phyloP scores from a whole-genome alignment of 53 echinoderm and acorn worm species.

The Hippasteria phrygiana region DNA sequence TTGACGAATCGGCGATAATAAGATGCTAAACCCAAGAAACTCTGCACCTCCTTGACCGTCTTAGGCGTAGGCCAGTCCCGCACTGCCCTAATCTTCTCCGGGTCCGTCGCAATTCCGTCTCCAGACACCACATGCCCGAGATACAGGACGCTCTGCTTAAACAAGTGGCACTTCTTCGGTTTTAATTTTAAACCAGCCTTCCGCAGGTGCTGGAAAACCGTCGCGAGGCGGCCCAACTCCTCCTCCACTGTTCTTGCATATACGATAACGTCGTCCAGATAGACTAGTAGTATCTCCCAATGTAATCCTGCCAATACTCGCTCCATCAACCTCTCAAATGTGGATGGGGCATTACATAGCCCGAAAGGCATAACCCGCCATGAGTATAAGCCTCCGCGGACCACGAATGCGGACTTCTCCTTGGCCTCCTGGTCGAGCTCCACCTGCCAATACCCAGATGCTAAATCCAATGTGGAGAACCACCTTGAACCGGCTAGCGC shows the following conservation, averaged over 20 bases:
- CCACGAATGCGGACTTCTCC: slow-evolving; percentile 38
- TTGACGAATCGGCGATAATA: no score
- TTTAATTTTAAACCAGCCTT: background rate
- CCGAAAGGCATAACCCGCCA: slow-evolving; percentile 62
- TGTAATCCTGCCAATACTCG: no score
- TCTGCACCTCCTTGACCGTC: slow-evolving; percentile 1
- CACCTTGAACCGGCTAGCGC: slow-evolving; percentile 19
- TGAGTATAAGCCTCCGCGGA: background rate
- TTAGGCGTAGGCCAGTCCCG: slow-evolving; percentile 3
- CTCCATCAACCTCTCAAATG: slow-evolving; percentile 60
- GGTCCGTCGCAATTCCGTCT: slow-evolving; percentile 29
- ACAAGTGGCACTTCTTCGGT: slow-evolving; percentile 20
- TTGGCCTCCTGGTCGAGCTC: slow-evolving; percentile 39
- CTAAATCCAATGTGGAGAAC: slow-evolving; percentile 61
- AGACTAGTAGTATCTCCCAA: slow-evolving; percentile 45
- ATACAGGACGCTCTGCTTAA: background rate
- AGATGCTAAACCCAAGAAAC: background rate
- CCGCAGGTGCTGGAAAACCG: background rate
- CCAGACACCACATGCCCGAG: slow-evolving; percentile 30
- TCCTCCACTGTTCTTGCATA: slow-evolving; percentile 33
- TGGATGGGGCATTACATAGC: slow-evolving; percentile 52
- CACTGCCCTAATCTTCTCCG: slow-evolving; percentile 17
- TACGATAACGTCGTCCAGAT: slow-evolving; percentile 54
- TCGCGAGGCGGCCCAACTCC: background rate
- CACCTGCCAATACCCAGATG: slow-evolving; percentile 54